Evolutionary conservation across 2,888 invertebrate genomes (phyloP), one percentile per base, ranked within the genome.

Genomic region (Gonocerus acuteangulatus): DNA sequence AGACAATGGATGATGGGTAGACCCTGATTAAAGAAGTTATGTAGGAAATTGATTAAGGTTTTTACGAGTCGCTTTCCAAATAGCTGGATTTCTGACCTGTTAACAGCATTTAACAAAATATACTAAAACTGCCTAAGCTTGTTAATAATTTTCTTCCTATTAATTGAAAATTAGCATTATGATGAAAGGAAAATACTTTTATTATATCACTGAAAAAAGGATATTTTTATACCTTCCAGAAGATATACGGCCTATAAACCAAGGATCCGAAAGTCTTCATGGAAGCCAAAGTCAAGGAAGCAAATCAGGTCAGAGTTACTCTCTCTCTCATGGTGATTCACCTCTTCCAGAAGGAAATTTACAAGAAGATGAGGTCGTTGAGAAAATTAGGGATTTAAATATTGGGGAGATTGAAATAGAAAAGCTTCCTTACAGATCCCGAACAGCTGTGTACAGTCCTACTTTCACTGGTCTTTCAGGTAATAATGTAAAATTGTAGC

Each of bases 301-400:
- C 19, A 61, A 67, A 54, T 62, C 54, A 1, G 27, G 56, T n/a
- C 61, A 62, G 36, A 42, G 45, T 21, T 39, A 49, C 34, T 39
- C 56, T 9, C 34, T 42, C 9, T 58, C 61, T 39, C 47, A 49
- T 15, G 60, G 57, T 49, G 62, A 49, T 16, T 47, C 22, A 2
- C 42, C 54, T 0, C n/a, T 54, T 54, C 54, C 54, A 1, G 15
- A n/a, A 1, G 32, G n/a, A n/a, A 81, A 81, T 67, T 80, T 80
- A 65, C 80, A 80, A 67, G 81, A 81, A 66, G 81, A 80, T 65
- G 80, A 81, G 67, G 79, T 67, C 13, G 61, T 52, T 16, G 74
- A 74, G 54, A 77, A 78, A 1, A 77, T 57, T 77, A 15, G 15
- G 15, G 32, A 49, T 21, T n/a, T 51, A n/a, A 27, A 51, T 32